phyloP scores from a whole-genome alignment of 2,888 invertebrate species.

The Cryptosula pallasiana region DNA sequence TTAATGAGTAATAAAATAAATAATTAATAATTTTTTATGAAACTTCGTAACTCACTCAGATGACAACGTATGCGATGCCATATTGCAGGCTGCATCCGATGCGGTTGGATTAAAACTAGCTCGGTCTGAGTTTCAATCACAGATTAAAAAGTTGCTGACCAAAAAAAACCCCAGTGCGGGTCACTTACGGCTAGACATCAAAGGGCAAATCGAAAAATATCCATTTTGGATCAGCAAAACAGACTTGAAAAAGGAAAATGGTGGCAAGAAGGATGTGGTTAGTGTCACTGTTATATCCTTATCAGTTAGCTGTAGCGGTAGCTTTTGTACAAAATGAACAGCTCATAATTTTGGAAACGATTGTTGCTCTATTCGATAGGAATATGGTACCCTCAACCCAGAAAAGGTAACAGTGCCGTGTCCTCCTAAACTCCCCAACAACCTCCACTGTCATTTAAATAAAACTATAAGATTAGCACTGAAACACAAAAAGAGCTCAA shows the following conservation, averaged over 20 bases:
- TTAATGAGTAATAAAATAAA: too few species aligned
- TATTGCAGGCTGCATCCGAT: too few species aligned
- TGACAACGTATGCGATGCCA: too few species aligned
- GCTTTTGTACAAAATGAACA: too few species aligned
- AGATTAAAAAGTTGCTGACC: not conserved
- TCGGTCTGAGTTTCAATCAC: not conserved
- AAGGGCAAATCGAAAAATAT: not conserved
- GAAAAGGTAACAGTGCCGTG: not conserved
- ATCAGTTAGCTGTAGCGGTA: too few species aligned
- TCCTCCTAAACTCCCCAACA: slow-evolving; percentile 8
- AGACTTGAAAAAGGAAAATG: not conserved
- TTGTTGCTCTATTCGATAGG: too few species aligned
- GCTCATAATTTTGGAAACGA: too few species aligned
- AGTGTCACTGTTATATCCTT: too few species aligned
- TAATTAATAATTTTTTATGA: too few species aligned
- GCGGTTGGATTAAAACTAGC: too few species aligned
- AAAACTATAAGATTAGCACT: not conserved
- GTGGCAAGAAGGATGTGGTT: not conserved
- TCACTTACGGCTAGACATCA: slow-evolving; percentile 1
- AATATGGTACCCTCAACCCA: not conserved
- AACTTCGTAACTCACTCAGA: too few species aligned
- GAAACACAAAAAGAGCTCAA: slow-evolving; percentile 8
- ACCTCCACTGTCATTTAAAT: slow-evolving; percentile 8
- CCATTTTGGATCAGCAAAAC: slow-evolving; percentile 9
- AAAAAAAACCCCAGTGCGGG: not conserved